phyloP scores from a whole-genome alignment of 2,888 invertebrate genomes.

The Drosophila maculinotata region DNA sequence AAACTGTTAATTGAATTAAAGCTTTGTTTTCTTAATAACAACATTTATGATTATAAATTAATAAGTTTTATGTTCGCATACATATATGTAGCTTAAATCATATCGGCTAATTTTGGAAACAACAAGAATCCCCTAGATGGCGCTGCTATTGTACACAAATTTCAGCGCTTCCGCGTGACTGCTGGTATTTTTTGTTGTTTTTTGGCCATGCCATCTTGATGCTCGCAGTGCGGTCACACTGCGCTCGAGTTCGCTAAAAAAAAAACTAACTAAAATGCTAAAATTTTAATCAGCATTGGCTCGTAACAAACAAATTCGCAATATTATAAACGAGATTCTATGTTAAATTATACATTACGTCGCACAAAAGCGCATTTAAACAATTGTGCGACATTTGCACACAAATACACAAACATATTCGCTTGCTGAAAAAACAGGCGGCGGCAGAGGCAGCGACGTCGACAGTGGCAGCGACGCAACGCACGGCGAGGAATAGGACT shows the following conservation, averaged over 20 bases:
- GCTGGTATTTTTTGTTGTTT: constrained; percentile 30
- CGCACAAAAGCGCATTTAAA: constrained; percentile 18
- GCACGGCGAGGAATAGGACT: constrained; percentile 57
- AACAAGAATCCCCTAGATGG: constrained; percentile 21
- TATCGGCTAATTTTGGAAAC: constrained; percentile 1
- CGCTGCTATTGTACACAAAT: constrained; percentile 1
- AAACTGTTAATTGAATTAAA: not conserved
- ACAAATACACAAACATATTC: constrained; percentile 28
- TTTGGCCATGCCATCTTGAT: constrained; percentile 3
- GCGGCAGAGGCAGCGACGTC: constrained; percentile 41
- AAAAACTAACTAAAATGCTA: constrained; percentile 35
- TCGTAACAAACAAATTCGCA: constrained; percentile 43
- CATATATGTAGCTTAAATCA: not conserved
- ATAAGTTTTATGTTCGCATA: not conserved
- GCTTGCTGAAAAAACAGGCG: constrained; percentile 59
- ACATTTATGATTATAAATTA: not conserved
- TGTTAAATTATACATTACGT: constrained; percentile 54
- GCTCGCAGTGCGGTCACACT: constrained; percentile 24
- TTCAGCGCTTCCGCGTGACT: constrained; percentile 38
- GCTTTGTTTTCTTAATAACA: not conserved
- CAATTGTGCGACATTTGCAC: constrained; percentile 12
- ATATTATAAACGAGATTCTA: constrained; percentile 29
- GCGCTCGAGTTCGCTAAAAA: constrained; percentile 49
- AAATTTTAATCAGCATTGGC: constrained; percentile 45
- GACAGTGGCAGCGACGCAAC: constrained; percentile 65